Evolutionary conservation across 92 coral and sea anemone species (phyloP).

Genomic region (Ricordea florida): DNA sequence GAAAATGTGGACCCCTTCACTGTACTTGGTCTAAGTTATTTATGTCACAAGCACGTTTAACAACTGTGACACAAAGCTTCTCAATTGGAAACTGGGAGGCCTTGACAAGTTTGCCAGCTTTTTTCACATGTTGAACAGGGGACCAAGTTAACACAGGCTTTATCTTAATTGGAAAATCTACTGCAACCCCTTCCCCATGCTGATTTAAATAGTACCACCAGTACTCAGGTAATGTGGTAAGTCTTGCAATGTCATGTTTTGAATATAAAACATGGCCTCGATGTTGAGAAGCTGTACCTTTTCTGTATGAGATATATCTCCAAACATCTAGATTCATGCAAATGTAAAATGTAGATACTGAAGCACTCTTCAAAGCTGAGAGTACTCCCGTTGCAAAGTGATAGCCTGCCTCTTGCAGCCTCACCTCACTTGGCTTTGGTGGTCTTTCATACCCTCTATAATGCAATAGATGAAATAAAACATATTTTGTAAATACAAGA

Average conservation of each 20-base stretch:
- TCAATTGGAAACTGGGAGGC: background rate
- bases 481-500: too few relatives aligned
- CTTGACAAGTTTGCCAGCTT: background rate
- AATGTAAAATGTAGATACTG: slow-evolving; percentile 32
- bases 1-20: background rate
- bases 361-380: too few relatives aligned
- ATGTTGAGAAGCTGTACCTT: background rate
- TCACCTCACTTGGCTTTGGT: background rate
- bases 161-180: slow-evolving; percentile 28
- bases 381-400: too few relatives aligned
- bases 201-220: slow-evolving; percentile 64
- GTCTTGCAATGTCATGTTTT: background rate
- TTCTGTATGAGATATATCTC: background rate
- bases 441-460: background rate
- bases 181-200: slow-evolving; percentile 51
- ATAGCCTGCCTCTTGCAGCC: slow-evolving; percentile 51
- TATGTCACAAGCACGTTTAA: background rate
- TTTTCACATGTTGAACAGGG: background rate
- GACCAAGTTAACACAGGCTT: slow-evolving; percentile 29
- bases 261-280: background rate
- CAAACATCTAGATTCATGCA: slow-evolving; percentile 6
- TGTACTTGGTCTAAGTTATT: background rate
- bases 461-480: too few relatives aligned
- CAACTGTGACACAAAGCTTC: background rate
- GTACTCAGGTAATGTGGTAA: slow-evolving; percentile 25